A percentile compares a stretch with the other conserved stretches of the same genome.
These are phyloP conservation scores for Drosophila bocqueti DNA, from an alignment of 1,140 invertebrate genomes.

Conservation along the genomic window DNA sequence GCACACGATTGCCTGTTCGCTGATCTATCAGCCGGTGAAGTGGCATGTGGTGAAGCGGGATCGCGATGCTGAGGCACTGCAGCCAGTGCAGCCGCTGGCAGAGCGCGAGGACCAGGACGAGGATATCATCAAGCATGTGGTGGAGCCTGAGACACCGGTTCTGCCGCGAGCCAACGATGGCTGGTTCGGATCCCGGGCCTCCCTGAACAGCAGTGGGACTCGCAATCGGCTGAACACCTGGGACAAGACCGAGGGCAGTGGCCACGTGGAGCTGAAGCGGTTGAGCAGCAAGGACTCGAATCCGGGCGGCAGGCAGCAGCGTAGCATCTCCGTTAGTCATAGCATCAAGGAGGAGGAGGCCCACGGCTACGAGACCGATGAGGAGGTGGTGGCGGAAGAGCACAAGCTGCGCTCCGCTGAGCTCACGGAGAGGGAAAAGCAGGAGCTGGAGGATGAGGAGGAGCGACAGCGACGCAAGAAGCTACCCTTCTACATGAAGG, in stretches of 20 bases:
- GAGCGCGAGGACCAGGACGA: slow-evolving; percentile 65
- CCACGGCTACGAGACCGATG: slow-evolving; percentile 20
- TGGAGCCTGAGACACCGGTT: slow-evolving; percentile 88
- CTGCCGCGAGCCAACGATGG: slow-evolving; percentile 89
- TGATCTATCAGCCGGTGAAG: slow-evolving; percentile 88
- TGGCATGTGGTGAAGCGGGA: slow-evolving; percentile 87
- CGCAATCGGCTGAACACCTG: slow-evolving; percentile 69
- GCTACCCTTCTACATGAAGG: slow-evolving; percentile 86
- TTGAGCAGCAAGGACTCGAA: slow-evolving; percentile 59
- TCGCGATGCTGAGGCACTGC: slow-evolving; percentile 68
- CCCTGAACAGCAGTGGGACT: slow-evolving; percentile 69
- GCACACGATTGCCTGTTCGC: slow-evolving; percentile 87
- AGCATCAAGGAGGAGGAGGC: slow-evolving; percentile 76
- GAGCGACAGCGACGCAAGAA: slow-evolving; percentile 69
- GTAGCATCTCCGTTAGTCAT: slow-evolving; percentile 73
- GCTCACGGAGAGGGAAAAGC: slow-evolving; percentile 54
- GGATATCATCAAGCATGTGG: slow-evolving; percentile 84
- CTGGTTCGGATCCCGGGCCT: slow-evolving; percentile 86
- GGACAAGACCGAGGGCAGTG: slow-evolving; percentile 54
- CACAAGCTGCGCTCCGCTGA: not conserved
- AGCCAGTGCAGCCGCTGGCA: slow-evolving; percentile 32
- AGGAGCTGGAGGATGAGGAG: slow-evolving; percentile 69
- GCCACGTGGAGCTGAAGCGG: slow-evolving; percentile 68
- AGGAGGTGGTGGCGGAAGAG: not conserved
- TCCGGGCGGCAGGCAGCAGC: slow-evolving; percentile 33